These are phyloP conservation scores for Drosophila rubida DNA, from an alignment of 2,888 invertebrate genomes.

Conservation along the genomic window DNA sequence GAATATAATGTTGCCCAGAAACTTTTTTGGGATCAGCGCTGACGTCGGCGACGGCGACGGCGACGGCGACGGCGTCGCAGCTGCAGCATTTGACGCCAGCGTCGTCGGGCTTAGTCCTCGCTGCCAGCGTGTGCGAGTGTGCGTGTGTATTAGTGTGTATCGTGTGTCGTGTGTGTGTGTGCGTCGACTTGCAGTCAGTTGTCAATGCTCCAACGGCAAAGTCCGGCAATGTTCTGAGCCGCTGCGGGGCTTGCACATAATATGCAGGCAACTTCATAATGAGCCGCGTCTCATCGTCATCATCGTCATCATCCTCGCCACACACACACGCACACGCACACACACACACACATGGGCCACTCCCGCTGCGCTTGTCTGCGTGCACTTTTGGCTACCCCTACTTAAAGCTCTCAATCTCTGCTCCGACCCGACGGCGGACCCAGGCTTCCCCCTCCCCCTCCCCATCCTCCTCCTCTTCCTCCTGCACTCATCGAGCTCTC, in stretches of 20 bases:
- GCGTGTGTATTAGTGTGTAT: conserved; percentile 13
- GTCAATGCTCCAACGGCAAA: conserved; percentile 70
- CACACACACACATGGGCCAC: not conserved
- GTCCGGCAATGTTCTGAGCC: conserved; percentile 60
- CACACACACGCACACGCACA: conserved; percentile 23
- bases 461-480: not conserved
- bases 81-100: conserved; percentile 59
- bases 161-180: conserved; percentile 14
- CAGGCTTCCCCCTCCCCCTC: not conserved
- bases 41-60: conserved; percentile 34
- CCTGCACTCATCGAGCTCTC: conserved; percentile 12
- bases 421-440: conserved; percentile 34
- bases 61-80: conserved; percentile 41
- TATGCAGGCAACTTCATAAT: conserved; percentile 73
- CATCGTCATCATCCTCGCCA: conserved; percentile 26
- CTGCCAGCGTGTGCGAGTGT: conserved; percentile 8
- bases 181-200: conserved; percentile 65
- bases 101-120: conserved; percentile 39
- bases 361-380: conserved; percentile 12
- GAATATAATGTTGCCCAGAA: conserved; percentile 84
- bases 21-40: conserved; percentile 81
- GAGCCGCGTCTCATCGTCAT: conserved; percentile 46
- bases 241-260: conserved; percentile 73
- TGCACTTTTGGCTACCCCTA: conserved; percentile 70
- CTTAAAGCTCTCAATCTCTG: conserved; percentile 71